Percentiles rank a stretch among this genome's conserved stretches.
phyloP scores from a whole-genome alignment of 2,113 vertebrate genomes.

The Pteropus alecto region DNA sequence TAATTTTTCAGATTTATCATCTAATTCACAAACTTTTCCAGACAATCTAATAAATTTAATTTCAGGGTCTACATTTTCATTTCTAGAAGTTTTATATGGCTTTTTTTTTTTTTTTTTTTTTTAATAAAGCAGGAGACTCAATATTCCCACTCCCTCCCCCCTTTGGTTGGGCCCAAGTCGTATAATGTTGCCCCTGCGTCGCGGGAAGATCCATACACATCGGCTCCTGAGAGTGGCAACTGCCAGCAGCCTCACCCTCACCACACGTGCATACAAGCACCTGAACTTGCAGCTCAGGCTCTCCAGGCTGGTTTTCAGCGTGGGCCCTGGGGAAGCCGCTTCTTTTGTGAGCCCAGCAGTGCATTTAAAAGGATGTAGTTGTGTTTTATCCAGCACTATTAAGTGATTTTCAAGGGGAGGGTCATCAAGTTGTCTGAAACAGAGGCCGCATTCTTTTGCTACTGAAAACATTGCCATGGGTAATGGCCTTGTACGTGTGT shows the following conservation, averaged over 20 bases:
- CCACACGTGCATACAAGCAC: rapidly evolving
- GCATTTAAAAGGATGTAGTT: not conserved
- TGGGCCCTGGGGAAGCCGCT: not conserved
- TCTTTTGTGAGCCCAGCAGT: not conserved
- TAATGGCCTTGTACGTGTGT: not conserved
- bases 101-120: not conserved
- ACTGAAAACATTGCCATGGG: not conserved
- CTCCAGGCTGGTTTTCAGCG: not conserved
- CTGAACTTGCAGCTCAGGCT: too few relatives aligned
- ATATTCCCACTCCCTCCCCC: rapidly evolving
- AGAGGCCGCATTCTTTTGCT: not conserved
- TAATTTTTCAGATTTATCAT: not conserved
- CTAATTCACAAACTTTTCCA: not conserved
- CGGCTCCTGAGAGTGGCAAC: not conserved
- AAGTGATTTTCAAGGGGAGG: not conserved
- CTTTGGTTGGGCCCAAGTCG: not conserved
- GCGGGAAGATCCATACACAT: not conserved
- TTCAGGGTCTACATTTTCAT: not conserved
- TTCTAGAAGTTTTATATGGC: not conserved
- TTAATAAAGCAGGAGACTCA: not conserved
- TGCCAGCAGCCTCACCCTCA: not conserved
- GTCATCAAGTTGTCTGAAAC: not conserved
- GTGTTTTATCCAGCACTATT: not conserved
- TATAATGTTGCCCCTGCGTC: not conserved
- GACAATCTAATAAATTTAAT: not conserved